Base-by-base conservation (phyloP, 92 coral and sea anemone species). In the Isaurus tuberculatus region DNA sequence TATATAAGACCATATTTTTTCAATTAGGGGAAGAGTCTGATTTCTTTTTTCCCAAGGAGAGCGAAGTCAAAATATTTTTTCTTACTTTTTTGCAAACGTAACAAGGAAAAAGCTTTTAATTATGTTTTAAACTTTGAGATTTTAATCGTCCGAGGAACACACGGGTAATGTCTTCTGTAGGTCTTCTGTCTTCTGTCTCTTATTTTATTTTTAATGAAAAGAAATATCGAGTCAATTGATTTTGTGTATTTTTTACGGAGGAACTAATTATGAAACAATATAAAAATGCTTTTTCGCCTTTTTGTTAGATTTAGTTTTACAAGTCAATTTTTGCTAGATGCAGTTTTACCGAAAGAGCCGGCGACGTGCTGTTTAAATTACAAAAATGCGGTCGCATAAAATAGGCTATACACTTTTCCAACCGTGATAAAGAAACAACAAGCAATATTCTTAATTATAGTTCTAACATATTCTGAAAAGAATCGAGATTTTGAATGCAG, bases 1-100 rank as follows among this genome's bases (percentile, higher is more conserved):
- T 72, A 43, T 44, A 44, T 42, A 63, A 43, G 19, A 72, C 20
- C 3, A 19, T 1, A 26, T 26, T 26, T 72, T 72, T 27, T 44
- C 17, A 71, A 43, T 26, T 42, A 71, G 13, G 3, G 22, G 16
- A 37, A 22, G 30, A 14, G 25, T 46, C 37, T 44, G 19, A 4
- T 25, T 5, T 13, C 25, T 44, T 27, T n/a, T 30, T 16, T 15
- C 32, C 31, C 61, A 14, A n/a, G 70, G 0, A n/a, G n/a, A n/a
- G n/a, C n/a, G n/a, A n/a, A n/a, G 46, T 69, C 25, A 55, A 55
- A 55, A 55, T 55, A 55, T 55, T 55, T 55, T 17, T 55, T 55
- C 14, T 17, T 55, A 16, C 9, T 3, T 0, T 13, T 55, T 55
- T n/a, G 20, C 19, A 55, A 55, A 19, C 14, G 2, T 13, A 17